A percentile compares a stretch with the other conserved stretches of the same genome.
phyloP scores from a whole-genome alignment of 1,140 invertebrate genomes.

The Gonioctena quinquepunctata region DNA sequence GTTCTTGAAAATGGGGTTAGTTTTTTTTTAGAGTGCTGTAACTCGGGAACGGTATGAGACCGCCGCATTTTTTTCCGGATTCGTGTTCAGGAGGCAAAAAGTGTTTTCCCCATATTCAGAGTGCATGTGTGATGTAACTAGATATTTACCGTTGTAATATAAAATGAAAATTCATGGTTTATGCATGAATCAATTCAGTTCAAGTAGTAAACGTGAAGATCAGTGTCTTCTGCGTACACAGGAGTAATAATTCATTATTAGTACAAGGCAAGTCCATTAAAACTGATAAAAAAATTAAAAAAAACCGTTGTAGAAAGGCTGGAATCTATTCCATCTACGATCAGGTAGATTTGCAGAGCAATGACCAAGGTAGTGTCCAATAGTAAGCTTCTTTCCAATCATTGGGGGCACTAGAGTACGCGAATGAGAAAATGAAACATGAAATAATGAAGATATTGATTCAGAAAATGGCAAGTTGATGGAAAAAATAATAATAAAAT shows the following conservation, averaged over 20 bases:
- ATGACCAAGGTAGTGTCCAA: background rate
- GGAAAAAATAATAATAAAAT: background rate
- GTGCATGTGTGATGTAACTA: too few species aligned
- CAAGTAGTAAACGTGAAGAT: too few species aligned
- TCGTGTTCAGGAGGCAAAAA: too few species aligned
- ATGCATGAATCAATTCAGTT: too few species aligned
- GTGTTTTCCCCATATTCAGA: too few species aligned
- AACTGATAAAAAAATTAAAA: background rate
- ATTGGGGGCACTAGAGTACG: background rate
- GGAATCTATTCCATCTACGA: too few species aligned
- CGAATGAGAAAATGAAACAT: background rate
- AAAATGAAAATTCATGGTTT: too few species aligned
- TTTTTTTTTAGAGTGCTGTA: too few species aligned
- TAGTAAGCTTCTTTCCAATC: background rate
- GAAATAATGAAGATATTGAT: background rate
- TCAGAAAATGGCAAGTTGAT: background rate
- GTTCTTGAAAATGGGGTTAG: too few species aligned
- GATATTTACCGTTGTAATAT: too few species aligned
- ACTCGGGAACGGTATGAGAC: too few species aligned
- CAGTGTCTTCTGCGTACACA: background rate
- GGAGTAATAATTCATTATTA: background rate
- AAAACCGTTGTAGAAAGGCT: background rate
- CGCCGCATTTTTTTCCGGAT: too few species aligned
- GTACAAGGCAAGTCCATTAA: background rate
- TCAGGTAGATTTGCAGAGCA: background rate